Evolutionary conservation across 2,888 invertebrate species (phyloP).

Genomic region (Celastrina argiolus): DNA sequence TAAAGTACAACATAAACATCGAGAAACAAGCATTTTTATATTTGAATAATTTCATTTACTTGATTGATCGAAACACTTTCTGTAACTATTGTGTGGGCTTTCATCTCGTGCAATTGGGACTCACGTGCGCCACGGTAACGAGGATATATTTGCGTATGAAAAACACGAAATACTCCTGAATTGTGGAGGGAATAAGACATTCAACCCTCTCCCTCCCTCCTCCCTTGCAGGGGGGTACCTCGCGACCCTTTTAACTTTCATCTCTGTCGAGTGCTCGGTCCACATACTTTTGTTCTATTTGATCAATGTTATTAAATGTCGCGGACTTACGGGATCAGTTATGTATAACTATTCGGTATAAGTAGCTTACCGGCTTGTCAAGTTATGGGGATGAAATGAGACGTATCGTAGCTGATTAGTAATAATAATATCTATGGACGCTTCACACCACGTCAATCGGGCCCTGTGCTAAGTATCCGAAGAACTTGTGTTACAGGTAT

Average conservation of each 20-base stretch:
- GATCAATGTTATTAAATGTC: conserved; percentile 79
- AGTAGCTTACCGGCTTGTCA: conserved; percentile 39
- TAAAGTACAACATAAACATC: not conserved
- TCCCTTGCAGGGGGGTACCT: conserved; percentile 42
- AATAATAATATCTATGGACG: too few species aligned
- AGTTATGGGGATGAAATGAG: not conserved
- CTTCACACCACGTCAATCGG: too few species aligned
- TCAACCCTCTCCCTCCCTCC: conserved; percentile 65
- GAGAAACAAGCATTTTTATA: not conserved
- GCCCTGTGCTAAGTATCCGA: too few species aligned
- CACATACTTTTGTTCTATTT: conserved; percentile 79
- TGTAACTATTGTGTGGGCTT: conserved; percentile 39
- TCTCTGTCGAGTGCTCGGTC: conserved; percentile 78
- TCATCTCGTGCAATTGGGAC: conserved; percentile 70
- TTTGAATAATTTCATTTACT: conserved; percentile 20
- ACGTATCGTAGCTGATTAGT: conserved; percentile 18
- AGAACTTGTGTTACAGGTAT: too few species aligned
- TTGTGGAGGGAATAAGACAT: conserved; percentile 78
- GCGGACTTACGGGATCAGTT: conserved; percentile 70
- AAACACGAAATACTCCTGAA: conserved; percentile 79
- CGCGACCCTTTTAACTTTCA: conserved; percentile 78
- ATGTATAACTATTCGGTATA: conserved; percentile 62
- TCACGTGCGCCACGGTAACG: conserved; percentile 75
- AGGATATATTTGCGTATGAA: conserved; percentile 79
- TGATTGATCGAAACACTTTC: conserved; percentile 32